These are phyloP conservation scores for Pristionchus entomophagus DNA, from an alignment of 2,888 invertebrate genomes.

Conservation along the genomic window DNA sequence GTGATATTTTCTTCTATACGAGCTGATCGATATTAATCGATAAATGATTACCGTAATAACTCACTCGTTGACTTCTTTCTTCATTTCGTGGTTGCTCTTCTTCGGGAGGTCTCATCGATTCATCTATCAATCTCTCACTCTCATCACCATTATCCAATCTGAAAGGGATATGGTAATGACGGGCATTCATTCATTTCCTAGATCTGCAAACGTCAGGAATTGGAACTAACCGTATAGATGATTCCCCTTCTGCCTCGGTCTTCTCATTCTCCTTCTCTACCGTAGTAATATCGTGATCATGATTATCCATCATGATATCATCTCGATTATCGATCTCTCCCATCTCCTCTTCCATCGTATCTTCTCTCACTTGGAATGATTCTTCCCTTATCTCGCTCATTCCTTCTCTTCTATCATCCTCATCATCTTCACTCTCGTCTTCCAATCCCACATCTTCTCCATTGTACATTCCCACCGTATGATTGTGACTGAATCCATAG, in stretches of 20 bases:
- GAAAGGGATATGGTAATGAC: not conserved
- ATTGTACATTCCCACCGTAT: conserved; percentile 26
- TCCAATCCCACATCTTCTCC: conserved; percentile 41
- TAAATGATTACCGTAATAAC: not conserved
- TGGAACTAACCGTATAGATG: not conserved
- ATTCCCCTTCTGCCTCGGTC: not conserved
- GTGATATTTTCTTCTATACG: not conserved
- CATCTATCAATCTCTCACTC: not conserved
- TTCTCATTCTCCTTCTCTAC: not conserved
- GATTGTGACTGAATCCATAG: conserved; percentile 1
- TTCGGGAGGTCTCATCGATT: not conserved
- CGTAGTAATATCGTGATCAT: not conserved
- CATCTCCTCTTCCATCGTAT: conserved; percentile 1
- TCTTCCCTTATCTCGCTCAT: conserved; percentile 2
- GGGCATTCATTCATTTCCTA: not conserved
- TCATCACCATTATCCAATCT: not conserved
- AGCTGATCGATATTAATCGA: not conserved
- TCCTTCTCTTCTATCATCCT: conserved; percentile 12
- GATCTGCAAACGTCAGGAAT: not conserved
- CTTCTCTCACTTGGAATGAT: conserved; percentile 18
- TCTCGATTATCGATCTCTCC: too few relatives aligned
- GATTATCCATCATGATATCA: too few relatives aligned
- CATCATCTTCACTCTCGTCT: conserved; percentile 41
- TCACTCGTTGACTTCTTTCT: not conserved
- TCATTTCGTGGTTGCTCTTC: not conserved